Conservation (phyloP, 2,113 vertebrate genomes). For the Malurus melanocephalus region DNA sequence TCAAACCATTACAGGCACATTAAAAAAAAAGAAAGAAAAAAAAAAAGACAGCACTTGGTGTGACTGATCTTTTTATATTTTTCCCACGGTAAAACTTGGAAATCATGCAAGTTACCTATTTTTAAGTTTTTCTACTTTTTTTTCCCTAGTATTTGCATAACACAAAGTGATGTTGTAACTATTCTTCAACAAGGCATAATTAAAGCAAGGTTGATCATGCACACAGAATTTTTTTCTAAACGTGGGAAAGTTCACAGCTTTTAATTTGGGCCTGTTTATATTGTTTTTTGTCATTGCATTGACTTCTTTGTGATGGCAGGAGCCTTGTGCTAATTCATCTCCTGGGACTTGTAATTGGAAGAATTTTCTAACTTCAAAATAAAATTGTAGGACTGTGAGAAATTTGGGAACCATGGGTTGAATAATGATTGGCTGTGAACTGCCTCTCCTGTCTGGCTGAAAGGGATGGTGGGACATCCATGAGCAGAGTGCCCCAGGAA, state of each 20-base stretch:
- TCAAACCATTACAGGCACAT: not conserved
- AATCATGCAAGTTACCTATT: not conserved
- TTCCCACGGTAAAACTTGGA: not conserved
- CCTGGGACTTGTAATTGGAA: not conserved
- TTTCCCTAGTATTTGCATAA: not conserved
- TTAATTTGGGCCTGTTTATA: not conserved
- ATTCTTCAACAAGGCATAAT: not conserved
- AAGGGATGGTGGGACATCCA: not conserved
- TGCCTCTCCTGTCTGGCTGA: not conserved
- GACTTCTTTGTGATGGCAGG: not conserved
- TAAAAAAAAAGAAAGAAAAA: not conserved
- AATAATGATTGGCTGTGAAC: not conserved
- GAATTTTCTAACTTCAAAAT: not conserved
- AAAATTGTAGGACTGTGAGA: not conserved
- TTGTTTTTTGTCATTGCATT: not conserved
- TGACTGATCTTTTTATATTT: not conserved
- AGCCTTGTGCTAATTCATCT: not conserved
- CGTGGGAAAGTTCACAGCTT: not conserved
- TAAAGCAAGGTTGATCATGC: not conserved
- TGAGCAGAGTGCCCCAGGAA: not conserved
- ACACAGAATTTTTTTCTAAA: not conserved
- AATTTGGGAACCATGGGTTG: not conserved
- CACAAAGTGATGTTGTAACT: not conserved
- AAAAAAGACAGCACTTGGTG: not conserved
- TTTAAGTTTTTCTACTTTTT: not conserved